Percentiles rank a stretch among this genome's conserved stretches.
phyloP scores from a whole-genome alignment of 2,113 vertebrate species.

The Struthidea cinerea region DNA sequence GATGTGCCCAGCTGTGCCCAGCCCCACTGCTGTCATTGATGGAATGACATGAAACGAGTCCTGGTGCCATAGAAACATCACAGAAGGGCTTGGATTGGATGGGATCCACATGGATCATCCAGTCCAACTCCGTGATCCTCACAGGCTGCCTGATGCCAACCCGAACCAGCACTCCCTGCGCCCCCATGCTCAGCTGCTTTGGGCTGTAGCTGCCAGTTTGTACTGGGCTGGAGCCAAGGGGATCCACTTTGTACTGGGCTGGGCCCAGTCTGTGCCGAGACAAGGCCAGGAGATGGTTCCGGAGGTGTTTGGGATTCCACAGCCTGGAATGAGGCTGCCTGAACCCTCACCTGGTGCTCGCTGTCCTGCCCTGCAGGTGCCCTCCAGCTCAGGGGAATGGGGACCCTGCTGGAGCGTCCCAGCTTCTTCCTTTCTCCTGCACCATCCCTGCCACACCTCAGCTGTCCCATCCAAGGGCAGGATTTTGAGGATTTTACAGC shows the following conservation, averaged over 20 bases:
- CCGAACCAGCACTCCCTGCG: neutral
- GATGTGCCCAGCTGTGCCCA: neutral
- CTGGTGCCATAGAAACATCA: neutral
- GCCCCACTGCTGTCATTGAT: rapidly evolving
- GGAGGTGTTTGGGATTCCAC: rapidly evolving
- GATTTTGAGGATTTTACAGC: neutral
- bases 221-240: neutral
- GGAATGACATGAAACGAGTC: neutral
- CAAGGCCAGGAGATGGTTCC: rapidly evolving
- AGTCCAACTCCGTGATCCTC: neutral
- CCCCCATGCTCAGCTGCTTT: neutral
- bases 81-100: neutral
- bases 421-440: neutral
- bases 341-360: neutral
- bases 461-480: neutral
- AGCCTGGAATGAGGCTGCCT: neutral
- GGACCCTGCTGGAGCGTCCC: neutral
- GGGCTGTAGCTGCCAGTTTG: neutral
- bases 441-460: neutral
- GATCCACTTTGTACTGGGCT: neutral
- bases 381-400: rapidly evolving
- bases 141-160: neutral
- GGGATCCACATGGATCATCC: neutral
- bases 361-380: neutral
- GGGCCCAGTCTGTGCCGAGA: neutral